Base-by-base conservation (phyloP, 2,888 invertebrate species). In the Slavum lentiscoides region DNA sequence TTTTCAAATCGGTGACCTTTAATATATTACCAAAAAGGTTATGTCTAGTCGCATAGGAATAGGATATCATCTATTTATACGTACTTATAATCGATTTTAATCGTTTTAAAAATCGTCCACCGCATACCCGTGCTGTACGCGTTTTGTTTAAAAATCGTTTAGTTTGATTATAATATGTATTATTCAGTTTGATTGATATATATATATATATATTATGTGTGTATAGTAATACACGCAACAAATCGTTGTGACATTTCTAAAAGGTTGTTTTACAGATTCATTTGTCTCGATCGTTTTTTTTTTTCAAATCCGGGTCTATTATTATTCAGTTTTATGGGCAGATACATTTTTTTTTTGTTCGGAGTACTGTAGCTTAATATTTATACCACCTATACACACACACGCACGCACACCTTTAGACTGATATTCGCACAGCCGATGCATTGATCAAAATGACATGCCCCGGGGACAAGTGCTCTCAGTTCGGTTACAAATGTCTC, bases 401-500 rank as follows among this genome's bases (percentile, higher is more conserved):
- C 30, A 30, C 30, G 4, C 43, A 19, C 30, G 53, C 30, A 30
- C 19, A 53, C n/a, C 23, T 49, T 21, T 58, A 55, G 39, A 30
- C 19, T 17, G 68, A 53, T 53, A 53, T 49, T 69, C 37, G 58
- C 37, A 55, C 19, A 17, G 19, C 15, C 49, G 39, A 9, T 61
- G 23, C 64, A 70, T 55, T 55, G 64, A 64, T 70, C 70, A 39
- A 77, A 77, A 62, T 64, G 37, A 64, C 70, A 77, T 62, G 70
- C 53, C 39, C 19, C 23, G 68, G 21, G 30, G 69, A 69, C 70
- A 37, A 61, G 23, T 37, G 75, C 49, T 77, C 49, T 77, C 37
- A 19, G 62, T 23, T 62, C 23, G 70, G 43, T 69, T 64, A 70
- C 55, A 70, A 77, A 70, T 77, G 70, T 30, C 17, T 55, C 6